These are phyloP conservation scores for Ondatra zibethicus DNA, from an alignment of 2,113 vertebrate genomes.

Conservation along the genomic window DNA sequence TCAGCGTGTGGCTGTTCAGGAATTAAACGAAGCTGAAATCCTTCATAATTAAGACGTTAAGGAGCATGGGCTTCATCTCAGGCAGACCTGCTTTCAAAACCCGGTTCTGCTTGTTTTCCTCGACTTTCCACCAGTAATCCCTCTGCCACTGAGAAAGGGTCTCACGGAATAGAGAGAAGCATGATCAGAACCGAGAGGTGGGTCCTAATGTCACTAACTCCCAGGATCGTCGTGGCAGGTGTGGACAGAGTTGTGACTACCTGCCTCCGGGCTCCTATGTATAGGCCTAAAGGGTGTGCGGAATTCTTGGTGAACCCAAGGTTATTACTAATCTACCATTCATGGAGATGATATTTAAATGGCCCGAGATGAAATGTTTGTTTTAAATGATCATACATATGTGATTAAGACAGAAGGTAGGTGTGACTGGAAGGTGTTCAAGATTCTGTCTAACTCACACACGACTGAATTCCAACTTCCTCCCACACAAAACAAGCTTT, in stretches of 20 bases:
- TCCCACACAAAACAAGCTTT: slow-evolving; percentile 83
- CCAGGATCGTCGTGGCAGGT: not conserved
- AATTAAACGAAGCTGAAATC: not conserved
- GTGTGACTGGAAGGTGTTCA: slow-evolving; percentile 83
- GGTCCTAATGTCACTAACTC: not conserved
- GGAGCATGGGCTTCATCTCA: not conserved
- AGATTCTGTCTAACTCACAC: slow-evolving; percentile 82
- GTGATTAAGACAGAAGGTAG: slow-evolving; percentile 83
- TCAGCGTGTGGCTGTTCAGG: not conserved
- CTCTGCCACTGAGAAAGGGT: too few relatives aligned
- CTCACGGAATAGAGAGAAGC: not conserved
- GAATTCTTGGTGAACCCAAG: slow-evolving; percentile 46
- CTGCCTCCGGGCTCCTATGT: not conserved
- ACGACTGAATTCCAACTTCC: slow-evolving; percentile 78
- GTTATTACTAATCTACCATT: slow-evolving; percentile 57
- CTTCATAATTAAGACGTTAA: not conserved
- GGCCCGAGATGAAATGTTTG: slow-evolving; percentile 80
- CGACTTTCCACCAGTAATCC: not conserved
- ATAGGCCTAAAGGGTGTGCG: slow-evolving; percentile 33
- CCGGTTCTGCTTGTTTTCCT: not conserved
- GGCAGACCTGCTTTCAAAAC: not conserved
- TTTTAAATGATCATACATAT: slow-evolving; percentile 79
- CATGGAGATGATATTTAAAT: slow-evolving; percentile 73
- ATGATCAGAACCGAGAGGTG: not conserved
- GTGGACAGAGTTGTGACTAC: fast-evolving